Percentiles rank a stretch among this genome's conserved stretches.
phyloP scores from a whole-genome alignment of 1,140 invertebrate genomes.

The Heliconius hewitsoni region DNA sequence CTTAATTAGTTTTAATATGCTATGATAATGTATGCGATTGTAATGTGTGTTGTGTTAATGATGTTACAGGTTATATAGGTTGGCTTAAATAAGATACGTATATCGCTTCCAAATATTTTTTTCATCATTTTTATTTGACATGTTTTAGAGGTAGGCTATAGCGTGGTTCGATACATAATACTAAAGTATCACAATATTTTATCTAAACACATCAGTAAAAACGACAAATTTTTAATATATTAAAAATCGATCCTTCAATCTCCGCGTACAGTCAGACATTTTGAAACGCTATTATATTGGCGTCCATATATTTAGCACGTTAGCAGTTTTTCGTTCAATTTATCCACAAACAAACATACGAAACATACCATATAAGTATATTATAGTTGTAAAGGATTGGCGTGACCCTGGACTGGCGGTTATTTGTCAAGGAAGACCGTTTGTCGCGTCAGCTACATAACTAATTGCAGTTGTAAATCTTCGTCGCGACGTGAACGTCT shows the following conservation, averaged over 20 bases:
- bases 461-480: slow-evolving; percentile 75
- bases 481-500: slow-evolving; percentile 50
- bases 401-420: slow-evolving; percentile 46
- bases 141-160: not conserved
- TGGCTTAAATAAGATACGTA: too few relatives aligned
- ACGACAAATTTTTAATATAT: too few relatives aligned
- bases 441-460: slow-evolving; percentile 70
- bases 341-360: not conserved
- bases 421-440: slow-evolving; percentile 69
- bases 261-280: not conserved
- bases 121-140: too few relatives aligned
- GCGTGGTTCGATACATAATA: too few relatives aligned
- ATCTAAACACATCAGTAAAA: too few relatives aligned
- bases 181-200: too few relatives aligned
- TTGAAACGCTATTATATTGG: not conserved
- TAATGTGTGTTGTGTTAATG: not conserved
- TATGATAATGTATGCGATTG: not conserved
- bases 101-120: too few relatives aligned
- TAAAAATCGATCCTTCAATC: not conserved
- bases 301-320: not conserved
- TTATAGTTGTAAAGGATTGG: slow-evolving; percentile 60
- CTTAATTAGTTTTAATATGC: not conserved
- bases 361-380: slow-evolving; percentile 43
- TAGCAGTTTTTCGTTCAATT: not conserved
- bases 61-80: too few relatives aligned